Conservation (phyloP, 2,888 invertebrate genomes). For the Lissonota sp. region DNA sequence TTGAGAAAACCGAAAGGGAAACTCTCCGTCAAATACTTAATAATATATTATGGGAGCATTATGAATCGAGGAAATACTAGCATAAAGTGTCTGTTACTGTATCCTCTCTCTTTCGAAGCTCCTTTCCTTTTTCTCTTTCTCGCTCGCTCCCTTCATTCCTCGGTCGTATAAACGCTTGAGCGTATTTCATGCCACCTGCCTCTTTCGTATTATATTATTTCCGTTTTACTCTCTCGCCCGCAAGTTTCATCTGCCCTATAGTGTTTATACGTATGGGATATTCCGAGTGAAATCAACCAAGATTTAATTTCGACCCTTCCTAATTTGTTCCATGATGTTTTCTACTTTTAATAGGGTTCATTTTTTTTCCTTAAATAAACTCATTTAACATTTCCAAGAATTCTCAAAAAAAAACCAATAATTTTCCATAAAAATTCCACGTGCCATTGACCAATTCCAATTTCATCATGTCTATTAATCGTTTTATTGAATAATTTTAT, state of each 20-base stretch:
- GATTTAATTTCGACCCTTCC: too few relatives aligned
- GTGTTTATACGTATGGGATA: background rate
- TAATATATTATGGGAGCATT: constrained; percentile 43
- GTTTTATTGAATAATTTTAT: too few relatives aligned
- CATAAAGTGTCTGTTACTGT: constrained; percentile 46
- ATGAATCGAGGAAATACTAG: constrained; percentile 41
- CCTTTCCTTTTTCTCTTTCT: background rate
- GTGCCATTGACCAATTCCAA: too few relatives aligned
- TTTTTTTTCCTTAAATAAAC: too few relatives aligned
- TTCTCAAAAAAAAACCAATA: too few relatives aligned
- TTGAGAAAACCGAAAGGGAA: background rate
- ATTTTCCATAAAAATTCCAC: too few relatives aligned
- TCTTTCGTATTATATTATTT: constrained; percentile 55
- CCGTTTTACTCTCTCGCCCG: constrained; percentile 29
- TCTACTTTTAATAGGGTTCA: too few relatives aligned
- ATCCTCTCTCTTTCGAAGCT: constrained; percentile 1
- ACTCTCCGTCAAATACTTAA: constrained; percentile 32
- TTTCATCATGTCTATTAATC: too few relatives aligned
- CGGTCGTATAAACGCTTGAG: constrained; percentile 52
- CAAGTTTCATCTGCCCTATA: constrained; percentile 14
- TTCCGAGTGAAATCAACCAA: too few relatives aligned
- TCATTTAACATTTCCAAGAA: too few relatives aligned
- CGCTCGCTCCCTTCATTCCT: background rate
- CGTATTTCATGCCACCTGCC: constrained; percentile 55
- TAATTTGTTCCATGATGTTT: too few relatives aligned